phyloP scores from a whole-genome alignment of 2,797 vertebrate genomes.

The Anniella stebbinsi region DNA sequence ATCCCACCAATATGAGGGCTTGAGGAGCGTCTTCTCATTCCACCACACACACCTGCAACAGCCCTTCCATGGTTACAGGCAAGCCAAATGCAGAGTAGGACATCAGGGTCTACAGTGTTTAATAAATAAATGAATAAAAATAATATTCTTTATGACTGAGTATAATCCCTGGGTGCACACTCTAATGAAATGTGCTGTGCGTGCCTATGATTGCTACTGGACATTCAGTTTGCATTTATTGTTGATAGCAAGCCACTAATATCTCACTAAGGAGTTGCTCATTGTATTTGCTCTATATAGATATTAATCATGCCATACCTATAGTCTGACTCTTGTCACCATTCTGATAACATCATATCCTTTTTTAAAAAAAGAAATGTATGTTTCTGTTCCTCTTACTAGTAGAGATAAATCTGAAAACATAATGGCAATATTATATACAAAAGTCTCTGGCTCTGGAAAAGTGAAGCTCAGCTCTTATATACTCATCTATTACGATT shows the following conservation, averaged over 20 bases:
- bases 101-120: too few relatives aligned
- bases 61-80: too few relatives aligned
- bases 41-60: too few relatives aligned
- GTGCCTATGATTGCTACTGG: too few relatives aligned
- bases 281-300: neutral
- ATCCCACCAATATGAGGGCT: too few relatives aligned
- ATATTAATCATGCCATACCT: neutral
- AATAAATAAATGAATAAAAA: too few relatives aligned
- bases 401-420: neutral
- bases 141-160: too few relatives aligned
- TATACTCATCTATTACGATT: neutral
- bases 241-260: neutral
- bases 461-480: neutral
- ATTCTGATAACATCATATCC: neutral
- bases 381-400: neutral
- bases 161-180: too few relatives aligned
- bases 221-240: neutral
- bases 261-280: neutral
- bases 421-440: neutral
- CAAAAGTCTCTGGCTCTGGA: neutral
- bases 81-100: too few relatives aligned
- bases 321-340: neutral
- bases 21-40: too few relatives aligned
- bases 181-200: too few relatives aligned
- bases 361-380: neutral